Conservation (phyloP, 2,797 vertebrate genomes). For the Psittacula derbiana region DNA sequence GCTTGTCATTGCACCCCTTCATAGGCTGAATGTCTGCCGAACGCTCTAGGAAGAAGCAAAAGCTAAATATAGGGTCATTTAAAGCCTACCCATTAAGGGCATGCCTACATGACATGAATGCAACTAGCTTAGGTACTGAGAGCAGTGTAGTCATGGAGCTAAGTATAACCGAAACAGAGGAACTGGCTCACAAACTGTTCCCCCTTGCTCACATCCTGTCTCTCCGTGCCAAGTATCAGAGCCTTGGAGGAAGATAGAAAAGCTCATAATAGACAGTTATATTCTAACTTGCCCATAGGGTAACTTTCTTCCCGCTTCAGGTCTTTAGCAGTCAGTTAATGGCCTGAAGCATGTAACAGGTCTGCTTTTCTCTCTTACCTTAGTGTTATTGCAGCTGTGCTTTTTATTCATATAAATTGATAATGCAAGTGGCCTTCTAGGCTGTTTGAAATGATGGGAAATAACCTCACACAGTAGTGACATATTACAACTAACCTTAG, state of each 20-base stretch:
- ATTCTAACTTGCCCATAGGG: background rate
- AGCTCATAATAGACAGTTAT: background rate
- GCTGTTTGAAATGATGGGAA: background rate
- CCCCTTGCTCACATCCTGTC: slow-evolving; percentile 21
- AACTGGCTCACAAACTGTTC: slow-evolving; percentile 11
- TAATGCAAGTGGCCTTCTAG: background rate
- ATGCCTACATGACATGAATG: slow-evolving; percentile 35
- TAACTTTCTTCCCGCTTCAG: background rate
- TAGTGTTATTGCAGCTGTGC: background rate
- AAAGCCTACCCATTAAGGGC: slow-evolving; percentile 51
- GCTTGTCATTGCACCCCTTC: background rate
- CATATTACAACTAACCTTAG: background rate
- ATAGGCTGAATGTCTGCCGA: background rate
- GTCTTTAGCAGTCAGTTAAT: background rate
- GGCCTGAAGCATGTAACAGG: background rate
- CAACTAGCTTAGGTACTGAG: background rate
- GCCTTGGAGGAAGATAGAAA: slow-evolving; percentile 22
- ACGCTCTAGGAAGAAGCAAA: slow-evolving; percentile 8
- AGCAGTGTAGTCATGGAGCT: slow-evolving; percentile 11
- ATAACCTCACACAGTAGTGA: background rate
- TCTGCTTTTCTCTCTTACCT: background rate
- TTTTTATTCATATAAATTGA: background rate
- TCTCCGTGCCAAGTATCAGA: slow-evolving; percentile 4
- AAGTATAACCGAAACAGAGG: slow-evolving; percentile 44
- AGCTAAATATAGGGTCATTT: slow-evolving; percentile 53